Conservation (phyloP, 2,888 invertebrate genomes). For the Orthosia gothica region DNA sequence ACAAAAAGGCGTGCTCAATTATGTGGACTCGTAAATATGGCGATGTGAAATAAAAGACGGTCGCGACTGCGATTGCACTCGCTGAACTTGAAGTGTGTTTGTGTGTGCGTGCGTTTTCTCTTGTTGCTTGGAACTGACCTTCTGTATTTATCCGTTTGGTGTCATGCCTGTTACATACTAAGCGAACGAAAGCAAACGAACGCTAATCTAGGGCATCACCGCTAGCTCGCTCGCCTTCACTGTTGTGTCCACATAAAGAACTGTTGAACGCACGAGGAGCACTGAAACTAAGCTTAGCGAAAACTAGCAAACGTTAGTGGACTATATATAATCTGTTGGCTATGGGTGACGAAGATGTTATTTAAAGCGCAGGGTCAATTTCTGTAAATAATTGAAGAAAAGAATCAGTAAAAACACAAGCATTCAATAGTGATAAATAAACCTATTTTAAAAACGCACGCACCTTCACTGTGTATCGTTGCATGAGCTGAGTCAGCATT, state of each 20-base stretch:
- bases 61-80: not conserved
- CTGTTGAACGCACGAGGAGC: no score
- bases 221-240: not conserved
- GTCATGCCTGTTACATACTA: not conserved
- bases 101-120: not conserved
- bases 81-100: not conserved
- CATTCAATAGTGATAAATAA: no score
- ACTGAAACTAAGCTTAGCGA: not conserved
- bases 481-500: not conserved
- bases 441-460: no score
- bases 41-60: not conserved
- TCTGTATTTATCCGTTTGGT: not conserved
- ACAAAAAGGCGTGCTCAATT: not conserved
- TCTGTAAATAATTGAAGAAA: not conserved
- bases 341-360: not conserved
- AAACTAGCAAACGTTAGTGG: not conserved
- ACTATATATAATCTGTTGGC: not conserved
- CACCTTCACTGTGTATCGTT: not conserved
- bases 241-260: no score
- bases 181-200: not conserved
- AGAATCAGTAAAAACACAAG: not conserved
- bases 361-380: not conserved
- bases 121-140: not conserved
- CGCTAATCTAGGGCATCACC: not conserved
- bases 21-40: not conserved